Conservation (phyloP, 2,888 invertebrate genomes). For the Amiota communis region DNA sequence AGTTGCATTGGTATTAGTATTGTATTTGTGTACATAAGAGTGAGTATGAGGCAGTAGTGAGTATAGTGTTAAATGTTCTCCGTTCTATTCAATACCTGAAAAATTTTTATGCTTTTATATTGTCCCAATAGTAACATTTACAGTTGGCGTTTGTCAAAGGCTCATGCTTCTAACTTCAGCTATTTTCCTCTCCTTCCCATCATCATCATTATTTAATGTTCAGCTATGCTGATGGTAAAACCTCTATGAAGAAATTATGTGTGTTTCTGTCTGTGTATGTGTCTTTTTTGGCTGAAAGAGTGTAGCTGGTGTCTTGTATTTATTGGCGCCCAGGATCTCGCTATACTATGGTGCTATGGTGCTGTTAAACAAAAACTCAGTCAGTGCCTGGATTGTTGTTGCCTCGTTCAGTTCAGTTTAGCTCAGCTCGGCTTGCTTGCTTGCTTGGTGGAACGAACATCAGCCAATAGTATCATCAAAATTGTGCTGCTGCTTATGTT, state of each 20-base stretch:
- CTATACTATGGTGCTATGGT: too few species aligned
- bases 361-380: neutral
- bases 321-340: conserved; percentile 49
- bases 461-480: too few species aligned
- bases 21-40: neutral
- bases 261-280: conserved; percentile 13
- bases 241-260: too few species aligned
- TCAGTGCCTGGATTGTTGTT: conserved; percentile 73
- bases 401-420: conserved; percentile 63
- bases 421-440: neutral
- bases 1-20: conserved; percentile 44
- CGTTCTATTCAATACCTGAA: conserved; percentile 1
- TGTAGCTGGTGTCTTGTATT: conserved; percentile 13
- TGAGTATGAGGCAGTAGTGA: neutral
- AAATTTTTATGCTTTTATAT: neutral
- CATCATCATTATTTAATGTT: too few species aligned
- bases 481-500: too few species aligned
- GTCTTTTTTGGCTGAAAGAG: conserved; percentile 40
- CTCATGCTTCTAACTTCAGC: conserved; percentile 16
- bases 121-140: conserved; percentile 9
- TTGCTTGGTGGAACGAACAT: too few species aligned
- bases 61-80: neutral
- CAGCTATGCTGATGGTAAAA: too few species aligned
- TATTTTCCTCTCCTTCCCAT: neutral
- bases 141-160: conserved; percentile 11